These are phyloP conservation scores for Hassar affinis DNA, from an alignment of 2,113 vertebrate genomes.

Conservation along the genomic window DNA sequence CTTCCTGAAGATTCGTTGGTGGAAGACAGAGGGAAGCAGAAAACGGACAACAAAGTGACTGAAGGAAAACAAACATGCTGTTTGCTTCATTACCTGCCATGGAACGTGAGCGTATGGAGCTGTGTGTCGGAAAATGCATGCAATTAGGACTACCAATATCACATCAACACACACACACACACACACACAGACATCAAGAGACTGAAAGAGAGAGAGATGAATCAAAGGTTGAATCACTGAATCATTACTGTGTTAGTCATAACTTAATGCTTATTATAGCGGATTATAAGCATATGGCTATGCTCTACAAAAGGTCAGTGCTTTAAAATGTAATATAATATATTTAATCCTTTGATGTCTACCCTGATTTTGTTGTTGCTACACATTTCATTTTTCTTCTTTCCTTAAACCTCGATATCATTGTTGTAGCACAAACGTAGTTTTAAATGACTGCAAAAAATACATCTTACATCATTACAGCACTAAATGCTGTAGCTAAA, in stretches of 20 bases:
- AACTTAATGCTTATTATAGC: neutral
- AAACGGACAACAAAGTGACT: neutral
- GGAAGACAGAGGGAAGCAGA: neutral
- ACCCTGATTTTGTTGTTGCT: neutral
- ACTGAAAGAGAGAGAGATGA: neutral
- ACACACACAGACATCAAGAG: neutral
- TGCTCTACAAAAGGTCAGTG: neutral
- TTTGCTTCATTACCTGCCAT: constrained; percentile 25
- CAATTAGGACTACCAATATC: neutral
- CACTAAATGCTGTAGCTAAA: too few species aligned
- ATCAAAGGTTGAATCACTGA: neutral
- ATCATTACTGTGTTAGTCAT: neutral
- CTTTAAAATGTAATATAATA: neutral
- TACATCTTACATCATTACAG: too few species aligned
- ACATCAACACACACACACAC: neutral
- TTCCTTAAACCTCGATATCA: neutral
- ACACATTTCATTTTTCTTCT: neutral
- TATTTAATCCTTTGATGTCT: neutral
- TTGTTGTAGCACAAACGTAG: neutral
- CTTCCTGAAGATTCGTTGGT: constrained; percentile 15
- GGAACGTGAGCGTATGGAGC: neutral
- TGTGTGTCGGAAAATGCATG: neutral
- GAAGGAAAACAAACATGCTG: constrained; percentile 5
- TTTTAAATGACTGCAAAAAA: neutral
- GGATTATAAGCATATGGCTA: neutral